Evolutionary conservation across 2,113 vertebrate species (phyloP).

Genomic region (Entosphenus tridentatus): DNA sequence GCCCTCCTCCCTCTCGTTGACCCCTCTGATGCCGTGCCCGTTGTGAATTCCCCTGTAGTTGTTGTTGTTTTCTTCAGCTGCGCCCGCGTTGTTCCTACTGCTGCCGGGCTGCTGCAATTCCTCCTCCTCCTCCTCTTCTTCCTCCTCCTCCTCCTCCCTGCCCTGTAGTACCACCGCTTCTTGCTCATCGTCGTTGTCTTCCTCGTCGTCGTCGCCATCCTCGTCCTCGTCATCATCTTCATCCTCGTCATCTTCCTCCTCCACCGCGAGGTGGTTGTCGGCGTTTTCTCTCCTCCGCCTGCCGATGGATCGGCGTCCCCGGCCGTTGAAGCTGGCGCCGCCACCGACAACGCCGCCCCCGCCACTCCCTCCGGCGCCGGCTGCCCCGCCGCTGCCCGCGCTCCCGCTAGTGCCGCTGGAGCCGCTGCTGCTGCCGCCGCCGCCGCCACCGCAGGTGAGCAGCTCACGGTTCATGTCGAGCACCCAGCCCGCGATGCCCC

Average conservation of each 20-base stretch:
- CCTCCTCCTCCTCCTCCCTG: not conserved
- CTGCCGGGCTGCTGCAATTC: not conserved
- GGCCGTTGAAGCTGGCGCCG: constrained; percentile 3
- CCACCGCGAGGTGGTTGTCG: not conserved
- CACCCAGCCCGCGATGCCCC: constrained; percentile 2
- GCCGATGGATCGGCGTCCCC: not conserved
- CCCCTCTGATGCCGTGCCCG: too few species aligned
- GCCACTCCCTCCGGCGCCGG: not conserved
- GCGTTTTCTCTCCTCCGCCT: not conserved
- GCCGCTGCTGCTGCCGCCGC: not conserved
- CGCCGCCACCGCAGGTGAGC: not conserved
- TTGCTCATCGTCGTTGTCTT: not conserved
- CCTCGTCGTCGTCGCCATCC: not conserved
- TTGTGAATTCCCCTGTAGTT: too few species aligned
- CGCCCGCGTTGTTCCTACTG: too few species aligned
- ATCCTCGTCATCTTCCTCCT: not conserved
- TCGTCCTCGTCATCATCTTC: not conserved
- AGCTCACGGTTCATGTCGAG: not conserved
- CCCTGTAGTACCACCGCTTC: not conserved
- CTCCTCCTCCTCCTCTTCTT: not conserved
- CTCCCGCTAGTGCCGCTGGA: not conserved
- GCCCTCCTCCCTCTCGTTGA: too few species aligned
- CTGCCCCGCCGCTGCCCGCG: not conserved
- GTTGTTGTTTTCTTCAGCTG: too few species aligned
- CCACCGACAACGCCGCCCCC: not conserved